phyloP scores from a whole-genome alignment of 1,140 invertebrate genomes.

The Monochamus saltuarius region DNA sequence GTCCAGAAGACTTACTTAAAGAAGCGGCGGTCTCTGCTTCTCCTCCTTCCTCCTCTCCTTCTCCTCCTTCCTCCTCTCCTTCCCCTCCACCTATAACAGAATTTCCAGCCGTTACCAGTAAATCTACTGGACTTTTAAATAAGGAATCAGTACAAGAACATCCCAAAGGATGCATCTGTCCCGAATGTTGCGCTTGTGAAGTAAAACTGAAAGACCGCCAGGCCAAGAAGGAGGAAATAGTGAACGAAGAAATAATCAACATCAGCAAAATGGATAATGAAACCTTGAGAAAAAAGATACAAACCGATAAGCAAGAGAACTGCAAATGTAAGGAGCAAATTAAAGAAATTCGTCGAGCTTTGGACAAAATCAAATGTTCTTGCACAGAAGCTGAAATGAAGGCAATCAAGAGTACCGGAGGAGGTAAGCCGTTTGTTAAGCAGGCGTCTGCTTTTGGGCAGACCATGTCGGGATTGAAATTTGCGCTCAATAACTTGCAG shows the following conservation, averaged over 20 bases:
- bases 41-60: not conserved
- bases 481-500: conserved; percentile 39
- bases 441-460: conserved; percentile 30
- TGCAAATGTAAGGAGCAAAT: conserved; percentile 32
- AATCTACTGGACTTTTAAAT: not conserved
- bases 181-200: conserved; percentile 8
- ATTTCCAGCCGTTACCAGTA: not conserved
- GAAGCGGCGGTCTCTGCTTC: not conserved
- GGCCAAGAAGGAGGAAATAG: not conserved
- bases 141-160: not conserved
- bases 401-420: not conserved
- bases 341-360: conserved; percentile 28
- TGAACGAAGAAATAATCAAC: conserved; percentile 1
- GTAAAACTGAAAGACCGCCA: not conserved
- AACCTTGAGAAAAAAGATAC: conserved; percentile 23
- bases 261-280: conserved; percentile 25
- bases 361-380: conserved; percentile 36
- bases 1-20: conserved; percentile 18
- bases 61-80: not conserved
- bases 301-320: conserved; percentile 28
- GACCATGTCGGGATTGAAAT: conserved; percentile 39
- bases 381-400: conserved; percentile 34
- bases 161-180: conserved; percentile 12
- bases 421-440: conserved; percentile 26
- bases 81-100: not conserved